These are phyloP conservation scores for Andrena praecox DNA, from an alignment of 2,888 invertebrate genomes.

Conservation along the genomic window DNA sequence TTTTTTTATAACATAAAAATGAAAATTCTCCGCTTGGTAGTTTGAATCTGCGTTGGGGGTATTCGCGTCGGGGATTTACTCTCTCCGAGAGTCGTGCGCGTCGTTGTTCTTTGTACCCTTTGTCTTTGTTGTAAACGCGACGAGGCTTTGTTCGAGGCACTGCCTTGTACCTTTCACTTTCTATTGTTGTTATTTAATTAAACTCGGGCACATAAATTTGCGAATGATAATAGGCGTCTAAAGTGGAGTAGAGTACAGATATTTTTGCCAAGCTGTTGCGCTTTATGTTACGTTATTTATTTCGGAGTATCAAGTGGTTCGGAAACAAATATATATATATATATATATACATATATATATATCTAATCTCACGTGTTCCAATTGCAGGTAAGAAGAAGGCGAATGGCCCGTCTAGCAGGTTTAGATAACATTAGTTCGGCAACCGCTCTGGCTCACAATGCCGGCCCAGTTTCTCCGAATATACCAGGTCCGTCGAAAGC, in stretches of 20 bases:
- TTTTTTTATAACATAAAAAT: conserved; percentile 27
- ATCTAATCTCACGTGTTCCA: not conserved
- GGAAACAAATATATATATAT: not conserved
- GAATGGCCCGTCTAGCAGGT: conserved; percentile 90
- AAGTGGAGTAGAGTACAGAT: not conserved
- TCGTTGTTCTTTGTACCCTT: conserved; percentile 35
- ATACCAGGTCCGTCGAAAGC: conserved; percentile 82
- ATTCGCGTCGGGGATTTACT: not conserved
- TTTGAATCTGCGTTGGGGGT: not conserved
- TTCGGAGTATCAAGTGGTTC: not conserved
- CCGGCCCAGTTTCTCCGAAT: conserved; percentile 85
- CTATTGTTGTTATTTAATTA: not conserved
- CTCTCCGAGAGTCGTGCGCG: not conserved
- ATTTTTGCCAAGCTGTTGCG: not conserved
- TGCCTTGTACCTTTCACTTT: not conserved
- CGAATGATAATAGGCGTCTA: too few species aligned
- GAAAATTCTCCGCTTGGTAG: not conserved
- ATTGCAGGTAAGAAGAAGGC: conserved; percentile 90
- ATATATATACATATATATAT: not conserved
- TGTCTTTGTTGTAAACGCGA: conserved; percentile 34
- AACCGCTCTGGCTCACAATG: conserved; percentile 77
- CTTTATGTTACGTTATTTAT: too few species aligned
- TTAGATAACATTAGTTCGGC: conserved; percentile 86
- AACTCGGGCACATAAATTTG: not conserved
- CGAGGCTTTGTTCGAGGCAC: conserved; percentile 9